phyloP scores from a whole-genome alignment of 2,888 invertebrate genomes.

The Eledone cirrhosa region DNA sequence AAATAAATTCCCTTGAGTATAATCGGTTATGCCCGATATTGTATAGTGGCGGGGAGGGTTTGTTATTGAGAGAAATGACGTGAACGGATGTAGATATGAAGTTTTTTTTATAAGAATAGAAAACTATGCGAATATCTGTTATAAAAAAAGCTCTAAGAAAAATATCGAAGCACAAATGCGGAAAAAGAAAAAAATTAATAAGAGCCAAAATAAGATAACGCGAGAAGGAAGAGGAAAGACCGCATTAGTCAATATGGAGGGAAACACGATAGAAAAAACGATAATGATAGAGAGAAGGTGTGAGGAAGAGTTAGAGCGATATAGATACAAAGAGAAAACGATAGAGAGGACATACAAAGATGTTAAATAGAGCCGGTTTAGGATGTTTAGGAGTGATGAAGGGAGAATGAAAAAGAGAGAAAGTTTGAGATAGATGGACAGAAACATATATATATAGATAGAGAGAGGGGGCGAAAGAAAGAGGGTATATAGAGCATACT shows the following conservation, averaged over 20 bases:
- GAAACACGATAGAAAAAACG: background rate
- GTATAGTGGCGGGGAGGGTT: too few relatives aligned
- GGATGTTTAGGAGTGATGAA: background rate
- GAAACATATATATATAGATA: background rate
- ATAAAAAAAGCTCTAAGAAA: too few relatives aligned
- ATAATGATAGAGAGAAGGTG: background rate
- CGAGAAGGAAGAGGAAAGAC: background rate
- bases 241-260: background rate
- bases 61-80: too few relatives aligned
- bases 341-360: background rate
- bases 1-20: too few relatives aligned
- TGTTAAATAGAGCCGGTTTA: background rate
- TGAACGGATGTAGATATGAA: too few relatives aligned
- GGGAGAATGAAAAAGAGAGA: background rate
- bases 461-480: background rate
- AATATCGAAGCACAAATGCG: too few relatives aligned
- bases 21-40: too few relatives aligned
- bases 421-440: background rate
- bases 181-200: too few relatives aligned
- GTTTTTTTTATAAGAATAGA: too few relatives aligned
- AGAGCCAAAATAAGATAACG: background rate
- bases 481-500: too few relatives aligned
- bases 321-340: too few relatives aligned
- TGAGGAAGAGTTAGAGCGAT: background rate
- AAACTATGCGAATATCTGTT: too few relatives aligned